Evolutionary conservation across 2,797 vertebrate species (phyloP).

Genomic region (Lateolabrax maculatus): DNA sequence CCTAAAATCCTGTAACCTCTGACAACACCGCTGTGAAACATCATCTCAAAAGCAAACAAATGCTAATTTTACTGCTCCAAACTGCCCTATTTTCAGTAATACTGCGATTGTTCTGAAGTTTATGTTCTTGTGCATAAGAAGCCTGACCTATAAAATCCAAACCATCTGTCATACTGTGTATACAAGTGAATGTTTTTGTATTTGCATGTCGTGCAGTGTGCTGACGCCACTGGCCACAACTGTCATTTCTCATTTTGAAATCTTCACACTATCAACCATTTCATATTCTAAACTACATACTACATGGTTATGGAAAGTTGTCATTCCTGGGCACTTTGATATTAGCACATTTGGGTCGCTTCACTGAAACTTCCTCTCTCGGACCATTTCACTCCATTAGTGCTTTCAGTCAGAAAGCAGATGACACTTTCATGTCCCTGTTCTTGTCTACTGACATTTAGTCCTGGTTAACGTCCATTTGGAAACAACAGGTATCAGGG

Average conservation of each 20-base stretch:
- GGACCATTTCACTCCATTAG: conserved; percentile 43
- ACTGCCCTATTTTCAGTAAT: not conserved
- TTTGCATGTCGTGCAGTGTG: not conserved
- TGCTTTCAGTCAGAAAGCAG: conserved; percentile 46
- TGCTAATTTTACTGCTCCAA: not conserved
- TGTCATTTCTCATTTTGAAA: not conserved
- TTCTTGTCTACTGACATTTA: conserved; percentile 31
- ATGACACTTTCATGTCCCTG: conserved; percentile 23
- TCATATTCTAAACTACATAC: not conserved
- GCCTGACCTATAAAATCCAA: not conserved
- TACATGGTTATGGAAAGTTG: not conserved
- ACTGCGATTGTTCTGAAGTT: not conserved
- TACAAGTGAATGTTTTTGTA: not conserved
- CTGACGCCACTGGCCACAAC: not conserved
- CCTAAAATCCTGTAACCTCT: not conserved
- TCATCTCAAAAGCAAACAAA: not conserved
- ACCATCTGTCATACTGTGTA: not conserved
- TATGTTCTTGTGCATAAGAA: not conserved
- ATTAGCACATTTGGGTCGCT: not conserved
- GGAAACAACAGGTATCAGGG: conserved; percentile 30
- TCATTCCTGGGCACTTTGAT: not conserved
- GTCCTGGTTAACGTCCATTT: conserved; percentile 32
- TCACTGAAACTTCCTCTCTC: conserved; percentile 27
- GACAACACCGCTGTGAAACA: not conserved
- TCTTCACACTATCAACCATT: not conserved